Evolutionary conservation across 2,113 vertebrate genomes (phyloP).

Genomic region (Stercorarius parasiticus): DNA sequence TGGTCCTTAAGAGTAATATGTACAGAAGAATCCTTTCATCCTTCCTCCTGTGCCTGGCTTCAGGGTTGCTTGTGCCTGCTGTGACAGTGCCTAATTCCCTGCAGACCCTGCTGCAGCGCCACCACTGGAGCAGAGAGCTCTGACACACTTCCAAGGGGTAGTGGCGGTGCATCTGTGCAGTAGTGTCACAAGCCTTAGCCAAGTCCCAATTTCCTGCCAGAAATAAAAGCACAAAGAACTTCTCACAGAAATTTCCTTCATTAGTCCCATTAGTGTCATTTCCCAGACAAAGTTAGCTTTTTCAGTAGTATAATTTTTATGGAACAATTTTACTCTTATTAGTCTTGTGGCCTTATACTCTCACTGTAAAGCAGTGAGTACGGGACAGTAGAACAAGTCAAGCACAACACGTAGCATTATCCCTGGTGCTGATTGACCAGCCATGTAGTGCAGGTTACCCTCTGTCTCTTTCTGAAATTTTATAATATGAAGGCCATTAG

Average conservation of each 20-base stretch:
- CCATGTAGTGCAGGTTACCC: background rate
- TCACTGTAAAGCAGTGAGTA: background rate
- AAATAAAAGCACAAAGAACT: background rate
- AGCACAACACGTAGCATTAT: background rate
- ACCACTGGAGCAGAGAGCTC: background rate
- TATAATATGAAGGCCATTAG: background rate
- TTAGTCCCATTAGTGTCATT: background rate
- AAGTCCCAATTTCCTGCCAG: background rate
- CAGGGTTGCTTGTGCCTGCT: accelerated
- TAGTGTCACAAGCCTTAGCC: background rate
- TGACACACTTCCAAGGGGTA: background rate
- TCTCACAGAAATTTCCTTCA: background rate
- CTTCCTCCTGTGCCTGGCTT: background rate
- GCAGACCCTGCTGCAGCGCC: background rate
- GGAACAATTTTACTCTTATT: background rate
- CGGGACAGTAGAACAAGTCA: background rate
- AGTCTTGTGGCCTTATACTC: background rate
- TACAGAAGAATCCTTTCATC: background rate
- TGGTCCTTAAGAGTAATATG: background rate
- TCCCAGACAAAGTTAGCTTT: background rate
- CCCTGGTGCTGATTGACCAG: background rate
- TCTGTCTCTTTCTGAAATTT: background rate
- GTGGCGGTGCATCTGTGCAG: too few relatives aligned
- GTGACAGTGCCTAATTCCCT: accelerated
- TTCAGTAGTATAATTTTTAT: background rate